Base-by-base conservation (phyloP, 2,888 invertebrate genomes). In the Parnassius glacialis region DNA sequence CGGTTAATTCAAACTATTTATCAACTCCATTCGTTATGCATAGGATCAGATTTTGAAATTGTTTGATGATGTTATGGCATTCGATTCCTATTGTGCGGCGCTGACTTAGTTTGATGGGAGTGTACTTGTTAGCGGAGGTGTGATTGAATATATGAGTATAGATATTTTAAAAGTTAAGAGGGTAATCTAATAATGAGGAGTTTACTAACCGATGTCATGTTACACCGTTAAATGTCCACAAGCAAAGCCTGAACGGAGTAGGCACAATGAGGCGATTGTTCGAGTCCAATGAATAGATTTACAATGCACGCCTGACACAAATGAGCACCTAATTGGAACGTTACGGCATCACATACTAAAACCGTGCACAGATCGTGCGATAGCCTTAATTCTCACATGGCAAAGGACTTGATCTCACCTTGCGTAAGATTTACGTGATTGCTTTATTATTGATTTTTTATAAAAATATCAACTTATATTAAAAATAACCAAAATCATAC, bases 1-100 rank as follows among this genome's bases (percentile, higher is more conserved):
- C 90, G 90, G 91, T 91, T 89, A 90, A 90, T 91, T 90, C 88
- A 85, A 89, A 90, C 88, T 89, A 90, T 90, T 91, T 91, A 90
- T 91, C 90, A 86, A 87, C 83, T 84, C 84, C 79, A 88, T 88
- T 88, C 88, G 88, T 87, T 89, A 90, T 88, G 90, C 89, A 87
- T 89, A 87, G 85, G 87, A 88, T 88, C 87, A 84, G 87, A 90
- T 89, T 89, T 87, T 83, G 86, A 87, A 86, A 88, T 86, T 88
- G 87, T 90, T 89, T 89, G 88, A 89, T 87, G 84, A 84, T 90
- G 89, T 90, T 90, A 81, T 88, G 87, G 86, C 86, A 78, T 85
- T 78, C 72, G 78, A 75, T 74, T 83, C 77, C 84, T 85, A 85
- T 85, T 89, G 83, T 78, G 72, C 79, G 83, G 76, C 78, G 78